phyloP scores from a whole-genome alignment of 2,113 vertebrate genomes.

The Pituophis catenifer region DNA sequence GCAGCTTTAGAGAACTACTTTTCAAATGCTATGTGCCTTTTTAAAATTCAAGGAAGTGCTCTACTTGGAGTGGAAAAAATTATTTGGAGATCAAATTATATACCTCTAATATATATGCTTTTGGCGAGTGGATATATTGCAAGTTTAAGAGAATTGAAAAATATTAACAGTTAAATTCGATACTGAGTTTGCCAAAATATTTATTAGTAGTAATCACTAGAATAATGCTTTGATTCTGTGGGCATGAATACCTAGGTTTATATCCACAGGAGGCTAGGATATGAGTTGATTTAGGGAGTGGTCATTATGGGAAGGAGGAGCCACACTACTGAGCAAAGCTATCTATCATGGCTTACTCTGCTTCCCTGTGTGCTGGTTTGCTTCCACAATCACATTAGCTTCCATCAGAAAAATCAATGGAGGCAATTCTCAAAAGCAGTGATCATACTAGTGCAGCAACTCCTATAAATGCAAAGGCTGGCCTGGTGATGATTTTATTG shows the following conservation, averaged over 20 bases:
- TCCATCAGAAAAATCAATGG: neutral
- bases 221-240: neutral
- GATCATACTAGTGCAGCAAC: neutral
- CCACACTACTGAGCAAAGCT: neutral
- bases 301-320: neutral
- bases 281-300: neutral
- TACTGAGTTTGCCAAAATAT: neutral
- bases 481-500: neutral
- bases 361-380: neutral
- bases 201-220: neutral
- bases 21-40: neutral
- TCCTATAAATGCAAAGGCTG: neutral
- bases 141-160: neutral
- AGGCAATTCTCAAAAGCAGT: neutral
- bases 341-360: neutral
- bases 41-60: neutral
- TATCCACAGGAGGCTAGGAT: neutral
- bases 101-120: neutral
- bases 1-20: neutral
- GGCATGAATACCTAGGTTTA: neutral
- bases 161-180: no score
- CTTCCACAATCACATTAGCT: neutral
- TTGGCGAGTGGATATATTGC: neutral
- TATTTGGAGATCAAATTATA: neutral
- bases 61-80: neutral